Conservation (phyloP, 2,113 vertebrate species). For the Merops nubicus region DNA sequence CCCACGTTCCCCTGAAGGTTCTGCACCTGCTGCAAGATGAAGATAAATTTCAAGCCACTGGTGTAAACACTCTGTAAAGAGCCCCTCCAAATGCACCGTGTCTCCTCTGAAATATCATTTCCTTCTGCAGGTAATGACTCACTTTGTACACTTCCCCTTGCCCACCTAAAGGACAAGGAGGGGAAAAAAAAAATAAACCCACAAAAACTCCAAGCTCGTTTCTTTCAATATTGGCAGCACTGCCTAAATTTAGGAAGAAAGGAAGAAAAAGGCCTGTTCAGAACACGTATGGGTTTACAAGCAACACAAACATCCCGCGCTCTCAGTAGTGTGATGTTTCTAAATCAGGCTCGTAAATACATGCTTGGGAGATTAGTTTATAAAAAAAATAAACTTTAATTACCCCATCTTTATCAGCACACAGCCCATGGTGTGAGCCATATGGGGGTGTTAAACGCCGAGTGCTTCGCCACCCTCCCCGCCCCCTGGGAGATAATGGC, state of each 20-base stretch:
- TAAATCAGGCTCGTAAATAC: conserved; percentile 68
- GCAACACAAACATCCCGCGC: conserved; percentile 6
- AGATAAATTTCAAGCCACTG: conserved; percentile 38
- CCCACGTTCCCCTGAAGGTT: not conserved
- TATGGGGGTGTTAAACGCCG: conserved; percentile 49
- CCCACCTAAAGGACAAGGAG: not conserved
- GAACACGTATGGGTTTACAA: not conserved
- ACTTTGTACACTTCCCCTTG: not conserved
- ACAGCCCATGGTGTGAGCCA: conserved; percentile 41
- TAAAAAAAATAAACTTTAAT: conserved; percentile 67
- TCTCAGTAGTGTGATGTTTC: conserved; percentile 44
- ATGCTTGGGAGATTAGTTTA: conserved; percentile 63
- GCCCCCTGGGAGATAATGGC: not conserved
- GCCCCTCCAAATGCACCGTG: not conserved
- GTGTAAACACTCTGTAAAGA: conserved; percentile 22
- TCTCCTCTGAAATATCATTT: conserved; percentile 40
- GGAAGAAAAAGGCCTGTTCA: not conserved
- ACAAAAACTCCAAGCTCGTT: not conserved
- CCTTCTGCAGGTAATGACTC: not conserved
- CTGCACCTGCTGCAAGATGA: conserved; percentile 41
- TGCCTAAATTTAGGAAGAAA: not conserved
- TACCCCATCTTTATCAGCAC: conserved; percentile 62
- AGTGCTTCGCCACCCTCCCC: conserved; percentile 39
- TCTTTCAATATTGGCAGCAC: not conserved
- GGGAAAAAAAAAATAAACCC: fast-evolving